phyloP scores from a whole-genome alignment of 2,113 vertebrate species.

The Boulengeromyrus knoepffleri region DNA sequence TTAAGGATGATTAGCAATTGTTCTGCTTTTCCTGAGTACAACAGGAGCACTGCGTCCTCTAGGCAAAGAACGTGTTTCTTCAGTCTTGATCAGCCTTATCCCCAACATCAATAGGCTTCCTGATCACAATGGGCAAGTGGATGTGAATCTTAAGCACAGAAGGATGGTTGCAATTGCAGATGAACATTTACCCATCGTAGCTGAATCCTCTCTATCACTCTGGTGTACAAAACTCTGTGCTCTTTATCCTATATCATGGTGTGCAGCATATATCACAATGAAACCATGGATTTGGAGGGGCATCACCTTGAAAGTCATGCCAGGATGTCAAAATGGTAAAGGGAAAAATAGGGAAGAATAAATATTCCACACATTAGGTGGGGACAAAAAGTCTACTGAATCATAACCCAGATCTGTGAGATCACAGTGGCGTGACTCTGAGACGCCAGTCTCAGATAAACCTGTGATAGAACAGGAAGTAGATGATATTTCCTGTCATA shows the following conservation, averaged over 20 bases:
- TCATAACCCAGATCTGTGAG: neutral
- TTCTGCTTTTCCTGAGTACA: neutral
- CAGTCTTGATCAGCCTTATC: conserved; percentile 32
- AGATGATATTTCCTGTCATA: neutral
- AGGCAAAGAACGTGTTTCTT: conserved; percentile 29
- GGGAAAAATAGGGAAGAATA: neutral
- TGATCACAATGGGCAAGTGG: conserved; percentile 13
- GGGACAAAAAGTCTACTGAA: neutral
- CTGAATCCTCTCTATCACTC: neutral
- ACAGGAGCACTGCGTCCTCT: neutral
- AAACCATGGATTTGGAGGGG: neutral
- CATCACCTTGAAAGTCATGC: neutral
- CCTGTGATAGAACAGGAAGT: neutral
- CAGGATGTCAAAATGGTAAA: neutral
- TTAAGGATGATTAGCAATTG: neutral
- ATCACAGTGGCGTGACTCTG: neutral
- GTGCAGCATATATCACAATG: neutral
- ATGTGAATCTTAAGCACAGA: neutral
- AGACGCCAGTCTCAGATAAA: neutral
- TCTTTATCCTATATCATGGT: neutral
- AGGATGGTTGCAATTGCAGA: neutral
- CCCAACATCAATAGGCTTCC: conserved; percentile 43
- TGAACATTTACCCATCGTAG: neutral
- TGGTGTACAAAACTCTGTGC: neutral
- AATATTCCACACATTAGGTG: neutral